Base-by-base conservation (phyloP, 2,888 invertebrate species). In the Ypsolopha scabrella region DNA sequence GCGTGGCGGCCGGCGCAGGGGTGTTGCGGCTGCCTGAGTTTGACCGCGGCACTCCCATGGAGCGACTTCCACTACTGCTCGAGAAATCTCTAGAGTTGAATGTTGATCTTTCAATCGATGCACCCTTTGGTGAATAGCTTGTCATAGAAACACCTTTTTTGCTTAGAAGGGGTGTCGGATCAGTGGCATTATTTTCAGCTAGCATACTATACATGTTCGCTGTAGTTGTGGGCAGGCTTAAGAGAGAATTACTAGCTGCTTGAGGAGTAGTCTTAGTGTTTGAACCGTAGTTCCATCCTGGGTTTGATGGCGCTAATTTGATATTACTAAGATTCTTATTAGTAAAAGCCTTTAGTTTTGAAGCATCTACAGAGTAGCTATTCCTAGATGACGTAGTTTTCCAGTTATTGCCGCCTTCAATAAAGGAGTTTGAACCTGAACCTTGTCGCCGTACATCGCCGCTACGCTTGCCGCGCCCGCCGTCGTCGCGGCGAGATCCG, bases 81-180 rank as follows among this genome's bases (percentile, higher is more conserved):
- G 60, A 66, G 56, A 72, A 80, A 49, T 85, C 82, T 63, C 77
- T 71, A 10, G 82, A 76, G 57, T 76, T 85, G 56, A 87, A 87
- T 51, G 85, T 83, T 0, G 87, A 87, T 52, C 86, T 68, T 61
- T 87, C 87, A 53, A 87, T 86, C 2, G 87, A 87, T 45, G 80
- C 80, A 48, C 80, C 80, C 66, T 87, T 87, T 36, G 85, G 76
- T 58, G 80, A 74, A 58, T 82, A 83, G 55, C 62, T 70, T 38
- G 76, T 61, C 1, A n/a, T n/a, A n/a, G 73, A 56, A 57, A 76
- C 64, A 50, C 83, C 83, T 60, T 80, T 77, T 59, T 68, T 78
- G 53, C 68, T 82, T 83, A 58, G 75, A 0, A 80, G 59, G 10
- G 75, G 62, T 38, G 74, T 64, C 1, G 81, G 80, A 56, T 85